These are phyloP conservation scores for Ormyrus pomaceus DNA, from an alignment of 2,888 invertebrate genomes.

Conservation along the genomic window DNA sequence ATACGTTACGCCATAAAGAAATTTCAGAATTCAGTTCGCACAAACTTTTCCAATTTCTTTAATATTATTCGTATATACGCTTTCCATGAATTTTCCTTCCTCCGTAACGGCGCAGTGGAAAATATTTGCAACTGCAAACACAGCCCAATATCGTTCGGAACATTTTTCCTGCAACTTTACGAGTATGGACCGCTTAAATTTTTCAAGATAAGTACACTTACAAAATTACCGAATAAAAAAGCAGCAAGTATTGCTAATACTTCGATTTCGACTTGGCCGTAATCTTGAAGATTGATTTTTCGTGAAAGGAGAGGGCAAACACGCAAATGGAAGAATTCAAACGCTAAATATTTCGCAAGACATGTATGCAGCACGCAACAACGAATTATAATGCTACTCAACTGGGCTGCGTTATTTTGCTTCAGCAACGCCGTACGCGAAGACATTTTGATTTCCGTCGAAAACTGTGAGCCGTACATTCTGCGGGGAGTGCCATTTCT, in stretches of 20 bases:
- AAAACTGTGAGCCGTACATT: neutral
- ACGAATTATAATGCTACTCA: conserved; percentile 12
- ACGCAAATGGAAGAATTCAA: too few species aligned
- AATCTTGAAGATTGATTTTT: too few species aligned
- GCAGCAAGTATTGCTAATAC: too few species aligned
- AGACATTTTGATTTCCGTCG: conserved; percentile 23
- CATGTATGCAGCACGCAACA: neutral
- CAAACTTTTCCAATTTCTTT: conserved; percentile 49
- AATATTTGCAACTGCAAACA: conserved; percentile 9
- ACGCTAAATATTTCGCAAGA: too few species aligned
- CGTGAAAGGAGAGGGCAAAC: too few species aligned
- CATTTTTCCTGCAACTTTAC: conserved; percentile 9
- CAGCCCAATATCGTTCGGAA: neutral
- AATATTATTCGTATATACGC: conserved; percentile 39
- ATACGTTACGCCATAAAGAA: conserved; percentile 4
- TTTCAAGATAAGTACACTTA: neutral
- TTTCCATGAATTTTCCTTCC: conserved; percentile 31
- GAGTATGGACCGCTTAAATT: neutral
- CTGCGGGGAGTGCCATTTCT: neutral
- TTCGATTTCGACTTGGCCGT: too few species aligned
- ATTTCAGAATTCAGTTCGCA: conserved; percentile 38
- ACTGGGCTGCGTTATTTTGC: neutral
- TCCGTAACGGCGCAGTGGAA: neutral
- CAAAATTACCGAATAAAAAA: too few species aligned
- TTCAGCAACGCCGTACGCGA: neutral